phyloP scores from a whole-genome alignment of 2,797 vertebrate species.

The Loriculus beryllinus region DNA sequence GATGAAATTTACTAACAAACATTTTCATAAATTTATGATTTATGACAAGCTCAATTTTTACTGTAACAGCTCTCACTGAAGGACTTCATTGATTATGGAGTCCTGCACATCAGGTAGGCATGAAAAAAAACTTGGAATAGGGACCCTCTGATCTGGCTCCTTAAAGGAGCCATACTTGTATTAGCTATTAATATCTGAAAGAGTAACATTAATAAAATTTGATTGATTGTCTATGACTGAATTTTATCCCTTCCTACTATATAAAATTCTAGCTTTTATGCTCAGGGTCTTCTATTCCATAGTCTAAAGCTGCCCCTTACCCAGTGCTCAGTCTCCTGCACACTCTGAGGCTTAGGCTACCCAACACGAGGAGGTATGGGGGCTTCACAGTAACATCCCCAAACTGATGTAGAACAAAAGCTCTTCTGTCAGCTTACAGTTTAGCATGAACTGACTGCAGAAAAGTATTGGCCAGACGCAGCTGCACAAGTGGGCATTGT shows the following conservation, averaged over 20 bases:
- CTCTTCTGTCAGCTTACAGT: not conserved
- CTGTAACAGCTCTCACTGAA: not conserved
- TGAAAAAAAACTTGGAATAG: not conserved
- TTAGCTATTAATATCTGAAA: not conserved
- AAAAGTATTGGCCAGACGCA: not conserved
- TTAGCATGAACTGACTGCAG: not conserved
- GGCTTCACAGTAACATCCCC: not conserved
- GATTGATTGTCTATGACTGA: not conserved
- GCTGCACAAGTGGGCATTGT: not conserved
- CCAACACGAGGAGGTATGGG: rapidly evolving
- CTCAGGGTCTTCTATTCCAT: not conserved
- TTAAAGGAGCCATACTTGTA: not conserved
- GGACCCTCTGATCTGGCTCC: not conserved
- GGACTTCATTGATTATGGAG: not conserved
- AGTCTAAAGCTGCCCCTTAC: not conserved
- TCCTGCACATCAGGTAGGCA: not conserved
- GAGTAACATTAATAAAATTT: not conserved
- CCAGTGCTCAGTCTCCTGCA: rapidly evolving
- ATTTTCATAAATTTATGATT: not conserved
- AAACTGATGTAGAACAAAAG: not conserved
- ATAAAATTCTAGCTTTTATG: not conserved
- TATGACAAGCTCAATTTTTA: not conserved
- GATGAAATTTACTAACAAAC: not conserved
- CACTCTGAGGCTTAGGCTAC: not conserved
- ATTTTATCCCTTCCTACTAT: not conserved